These are phyloP conservation scores for Salarias fasciatus DNA, from an alignment of 2,797 vertebrate genomes.

Conservation along the genomic window DNA sequence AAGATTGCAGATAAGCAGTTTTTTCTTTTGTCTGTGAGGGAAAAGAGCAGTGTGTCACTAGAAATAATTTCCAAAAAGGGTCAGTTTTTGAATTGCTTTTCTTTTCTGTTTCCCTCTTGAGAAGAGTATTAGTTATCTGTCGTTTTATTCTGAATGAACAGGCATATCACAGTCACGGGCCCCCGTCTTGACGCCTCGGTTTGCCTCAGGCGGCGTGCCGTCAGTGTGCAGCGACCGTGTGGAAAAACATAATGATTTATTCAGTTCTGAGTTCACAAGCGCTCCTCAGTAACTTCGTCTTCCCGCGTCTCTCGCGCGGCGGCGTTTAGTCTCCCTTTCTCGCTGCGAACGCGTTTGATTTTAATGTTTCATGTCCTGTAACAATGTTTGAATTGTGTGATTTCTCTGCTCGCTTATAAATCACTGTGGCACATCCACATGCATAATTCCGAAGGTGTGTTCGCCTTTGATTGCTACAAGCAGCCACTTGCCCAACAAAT, in stretches of 20 bases:
- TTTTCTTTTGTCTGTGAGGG: too few species aligned
- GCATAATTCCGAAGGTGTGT: constrained; percentile 36
- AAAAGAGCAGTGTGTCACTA: too few species aligned
- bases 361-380: constrained; percentile 35
- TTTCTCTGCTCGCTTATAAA: not conserved
- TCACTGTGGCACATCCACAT: constrained; percentile 4
- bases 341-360: constrained; percentile 1
- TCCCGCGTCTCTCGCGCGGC: not conserved
- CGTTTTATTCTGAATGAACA: constrained; percentile 10
- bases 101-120: constrained; percentile 4
- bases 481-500: constrained; percentile 12
- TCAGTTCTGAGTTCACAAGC: constrained; percentile 1
- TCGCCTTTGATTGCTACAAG: constrained; percentile 17
- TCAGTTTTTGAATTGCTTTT: too few species aligned
- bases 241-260: constrained; percentile 48
- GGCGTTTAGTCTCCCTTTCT: constrained; percentile 7
- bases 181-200: constrained; percentile 26
- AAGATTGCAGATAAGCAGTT: too few species aligned
- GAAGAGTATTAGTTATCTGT: not conserved
- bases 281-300: constrained; percentile 11
- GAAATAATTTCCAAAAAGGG: too few species aligned
- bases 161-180: not conserved
- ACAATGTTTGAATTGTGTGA: not conserved
- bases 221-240: not conserved
- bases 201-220: constrained; percentile 21